Base-by-base conservation (phyloP, 2,797 vertebrate species). In the Myiotriccus ornatus region DNA sequence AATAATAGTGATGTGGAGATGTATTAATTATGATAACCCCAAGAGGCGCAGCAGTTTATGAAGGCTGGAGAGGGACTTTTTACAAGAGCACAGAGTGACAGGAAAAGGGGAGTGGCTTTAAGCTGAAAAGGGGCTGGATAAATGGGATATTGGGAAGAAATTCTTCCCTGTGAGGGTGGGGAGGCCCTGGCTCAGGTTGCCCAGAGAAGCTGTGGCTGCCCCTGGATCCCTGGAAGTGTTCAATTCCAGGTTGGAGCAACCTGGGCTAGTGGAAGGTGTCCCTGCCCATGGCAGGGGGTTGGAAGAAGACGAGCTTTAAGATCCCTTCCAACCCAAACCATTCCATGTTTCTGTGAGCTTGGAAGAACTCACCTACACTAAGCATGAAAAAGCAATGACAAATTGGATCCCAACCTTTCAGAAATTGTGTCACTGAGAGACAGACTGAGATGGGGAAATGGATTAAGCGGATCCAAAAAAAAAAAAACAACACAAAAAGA, bases 231-330 rank as follows among this genome's bases (percentile, higher is more conserved):
- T 89, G 47, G 41, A 2, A 49, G 19, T 63, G 35, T 28, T 22
- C 49, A 49, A 69, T 23, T 25, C 28, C 5, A 3, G n/a, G 10
- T 0, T 75, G 69, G 34, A 60, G 5, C 10, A 68, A 0, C 5
- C 14, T 75, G 77, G 62, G 15, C 0, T 1, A 3, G 55, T 41
- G 47, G 30, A 1, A 75, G 7, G 0, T 41, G 30, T 35, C 47
- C 12, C 46, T 81, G 25, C 8, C 24, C 10, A 20, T 32, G 12
- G 35, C 18, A 47, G 22, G 5, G 18, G 4, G 2, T 35, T 35
- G 13, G 16, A 13, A 75, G 2, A 3, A 37, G 12, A 14, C 37
- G 43, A 3, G 6, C 23, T n/a, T 35, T 4, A 49, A 24, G 7
- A 27, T 28, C 39, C 21, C 7, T 57, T 50, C 14, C 14, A 50